Conservation (phyloP, 2,797 vertebrate genomes). For the Gymnodraco acuticeps region DNA sequence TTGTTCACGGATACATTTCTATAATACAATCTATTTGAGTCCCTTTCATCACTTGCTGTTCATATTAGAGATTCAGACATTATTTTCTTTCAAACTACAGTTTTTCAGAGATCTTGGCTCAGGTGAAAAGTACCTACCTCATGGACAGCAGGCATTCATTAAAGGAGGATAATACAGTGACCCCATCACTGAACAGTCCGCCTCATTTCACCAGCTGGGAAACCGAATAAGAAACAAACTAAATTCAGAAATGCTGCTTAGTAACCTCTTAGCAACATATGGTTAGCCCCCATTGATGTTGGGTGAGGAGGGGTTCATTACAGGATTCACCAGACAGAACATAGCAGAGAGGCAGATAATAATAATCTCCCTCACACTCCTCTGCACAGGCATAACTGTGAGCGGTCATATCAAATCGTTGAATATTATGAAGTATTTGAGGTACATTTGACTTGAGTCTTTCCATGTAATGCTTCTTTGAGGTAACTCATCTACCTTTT, state of each 20-base stretch:
- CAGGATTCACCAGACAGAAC: neutral
- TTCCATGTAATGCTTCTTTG: neutral
- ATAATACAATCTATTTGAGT: conserved; percentile 13
- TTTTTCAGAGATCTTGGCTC: conserved; percentile 8
- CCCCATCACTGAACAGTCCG: neutral
- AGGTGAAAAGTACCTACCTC: conserved; percentile 7
- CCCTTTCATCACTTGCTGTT: conserved; percentile 22
- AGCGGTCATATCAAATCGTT: neutral
- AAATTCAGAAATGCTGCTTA: neutral
- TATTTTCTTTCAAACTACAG: conserved; percentile 19
- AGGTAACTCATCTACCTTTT: neutral
- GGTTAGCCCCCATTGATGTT: neutral
- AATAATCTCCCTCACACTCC: neutral
- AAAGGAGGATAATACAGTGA: neutral
- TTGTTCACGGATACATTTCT: conserved; percentile 19
- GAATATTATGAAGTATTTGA: neutral
- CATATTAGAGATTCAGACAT: conserved; percentile 14
- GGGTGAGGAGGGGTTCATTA: neutral
- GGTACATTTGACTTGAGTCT: neutral
- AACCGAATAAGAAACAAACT: neutral
- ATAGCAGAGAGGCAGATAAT: neutral
- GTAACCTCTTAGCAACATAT: neutral
- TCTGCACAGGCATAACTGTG: neutral
- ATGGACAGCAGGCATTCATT: neutral
- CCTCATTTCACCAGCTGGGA: neutral